Conservation (phyloP, 1,140 invertebrate species). For the Hirudo medicinalis region DNA sequence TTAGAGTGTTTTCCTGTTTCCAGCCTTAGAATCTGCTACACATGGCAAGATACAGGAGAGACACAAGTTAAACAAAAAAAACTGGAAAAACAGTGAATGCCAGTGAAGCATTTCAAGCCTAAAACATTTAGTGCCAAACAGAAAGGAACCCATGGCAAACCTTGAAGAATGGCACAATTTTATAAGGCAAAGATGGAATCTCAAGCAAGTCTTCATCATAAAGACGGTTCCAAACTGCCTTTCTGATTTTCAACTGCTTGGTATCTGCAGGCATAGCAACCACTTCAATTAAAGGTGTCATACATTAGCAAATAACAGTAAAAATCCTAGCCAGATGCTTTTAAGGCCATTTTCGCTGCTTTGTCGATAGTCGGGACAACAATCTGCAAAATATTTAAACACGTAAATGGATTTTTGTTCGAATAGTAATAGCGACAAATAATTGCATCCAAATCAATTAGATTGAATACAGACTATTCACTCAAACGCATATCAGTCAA, state of each 20-base stretch:
- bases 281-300: neutral
- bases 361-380: conserved; percentile 5
- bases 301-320: neutral
- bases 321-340: conserved; percentile 8
- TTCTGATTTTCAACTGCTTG: neutral
- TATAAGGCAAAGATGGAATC: conserved; percentile 2
- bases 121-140: neutral
- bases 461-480: neutral
- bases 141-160: neutral
- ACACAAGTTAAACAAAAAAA: too few species aligned
- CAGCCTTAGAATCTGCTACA: too few species aligned
- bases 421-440: neutral
- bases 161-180: conserved; percentile 6
- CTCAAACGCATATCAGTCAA: neutral
- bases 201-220: conserved; percentile 4
- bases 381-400: neutral
- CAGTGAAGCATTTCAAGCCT: neutral
- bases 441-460: neutral
- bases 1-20: too few species aligned
- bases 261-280: neutral
- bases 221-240: conserved; percentile 5
- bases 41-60: too few species aligned
- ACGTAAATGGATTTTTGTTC: neutral
- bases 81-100: too few species aligned
- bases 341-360: conserved; percentile 13